Percentiles rank a stretch among this genome's conserved stretches.
Evolutionary conservation across 2,113 vertebrate genomes (phyloP).

Genomic region (Cololabis saira): DNA sequence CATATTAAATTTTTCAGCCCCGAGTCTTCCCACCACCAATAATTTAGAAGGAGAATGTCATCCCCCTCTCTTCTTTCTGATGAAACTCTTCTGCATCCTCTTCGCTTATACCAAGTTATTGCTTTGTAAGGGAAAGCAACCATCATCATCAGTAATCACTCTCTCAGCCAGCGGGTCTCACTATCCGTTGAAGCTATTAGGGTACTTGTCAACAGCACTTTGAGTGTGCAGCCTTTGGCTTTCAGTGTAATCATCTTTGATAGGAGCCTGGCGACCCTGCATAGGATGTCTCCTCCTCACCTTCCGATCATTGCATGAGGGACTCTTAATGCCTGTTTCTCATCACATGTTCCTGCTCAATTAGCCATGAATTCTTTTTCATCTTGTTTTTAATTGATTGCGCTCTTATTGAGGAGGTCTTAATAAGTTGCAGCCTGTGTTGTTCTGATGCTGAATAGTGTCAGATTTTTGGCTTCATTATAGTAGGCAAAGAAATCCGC

Average conservation of each 20-base stretch:
- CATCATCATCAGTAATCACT: slow-evolving; percentile 53
- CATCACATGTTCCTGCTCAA: slow-evolving; percentile 28
- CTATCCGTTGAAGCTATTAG: slow-evolving; percentile 60
- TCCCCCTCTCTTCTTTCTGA: slow-evolving; percentile 42
- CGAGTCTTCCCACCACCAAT: slow-evolving; percentile 30
- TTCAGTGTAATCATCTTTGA: slow-evolving; percentile 62
- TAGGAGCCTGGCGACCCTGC: slow-evolving; percentile 48
- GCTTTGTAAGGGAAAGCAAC: slow-evolving; percentile 46
- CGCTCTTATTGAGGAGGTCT: slow-evolving; percentile 25
- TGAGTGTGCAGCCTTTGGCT: slow-evolving; percentile 59
- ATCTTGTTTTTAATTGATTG: slow-evolving; percentile 59
- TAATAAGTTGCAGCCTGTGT: slow-evolving; percentile 31
- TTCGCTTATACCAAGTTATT: slow-evolving; percentile 43
- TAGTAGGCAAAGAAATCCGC: slow-evolving; percentile 19
- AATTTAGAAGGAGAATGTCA: slow-evolving; percentile 31
- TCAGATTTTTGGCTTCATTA: slow-evolving; percentile 50
- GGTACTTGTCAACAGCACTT: slow-evolving; percentile 71
- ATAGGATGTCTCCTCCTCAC: slow-evolving; percentile 41
- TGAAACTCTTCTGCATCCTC: slow-evolving; percentile 31
- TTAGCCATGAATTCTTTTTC: slow-evolving; percentile 38
- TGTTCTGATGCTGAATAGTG: slow-evolving; percentile 21
- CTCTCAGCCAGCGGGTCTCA: slow-evolving; percentile 52
- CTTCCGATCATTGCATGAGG: slow-evolving; percentile 45
- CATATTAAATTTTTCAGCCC: slow-evolving; percentile 36
- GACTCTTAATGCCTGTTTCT: slow-evolving; percentile 50